Conservation (phyloP, 2,797 vertebrate species). For the Merluccius polli region DNA sequence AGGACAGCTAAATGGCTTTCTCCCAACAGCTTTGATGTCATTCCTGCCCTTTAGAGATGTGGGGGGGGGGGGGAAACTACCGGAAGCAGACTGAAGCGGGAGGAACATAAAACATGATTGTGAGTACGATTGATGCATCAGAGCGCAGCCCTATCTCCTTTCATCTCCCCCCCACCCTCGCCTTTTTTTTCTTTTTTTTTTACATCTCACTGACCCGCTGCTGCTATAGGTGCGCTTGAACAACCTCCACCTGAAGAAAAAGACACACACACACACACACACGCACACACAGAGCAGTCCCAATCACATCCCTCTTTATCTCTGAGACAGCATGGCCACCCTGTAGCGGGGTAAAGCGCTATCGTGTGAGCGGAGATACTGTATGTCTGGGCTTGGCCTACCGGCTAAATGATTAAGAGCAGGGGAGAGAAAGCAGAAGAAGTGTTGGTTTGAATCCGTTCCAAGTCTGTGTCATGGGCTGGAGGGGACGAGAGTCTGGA, state of each 20-base stretch:
- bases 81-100: not conserved
- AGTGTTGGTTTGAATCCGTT: not conserved
- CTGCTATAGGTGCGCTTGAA: slow-evolving; percentile 14
- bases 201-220: slow-evolving; percentile 25
- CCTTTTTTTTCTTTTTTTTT: not conserved
- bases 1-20: slow-evolving; percentile 46
- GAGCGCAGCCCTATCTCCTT: slow-evolving; percentile 21
- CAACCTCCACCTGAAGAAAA: slow-evolving; percentile 5
- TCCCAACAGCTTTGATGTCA: slow-evolving; percentile 51
- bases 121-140: slow-evolving; percentile 36
- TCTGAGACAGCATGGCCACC: slow-evolving; percentile 2
- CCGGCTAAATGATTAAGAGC: not conserved
- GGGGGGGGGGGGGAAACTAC: slow-evolving; percentile 29
- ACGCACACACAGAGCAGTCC: not conserved
- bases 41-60: slow-evolving; percentile 51
- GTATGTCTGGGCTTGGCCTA: not conserved
- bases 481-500: not conserved
- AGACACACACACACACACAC: not conserved
- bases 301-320: not conserved
- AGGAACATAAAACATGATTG: slow-evolving; percentile 22
- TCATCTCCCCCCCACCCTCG: slow-evolving; percentile 13
- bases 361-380: not conserved
- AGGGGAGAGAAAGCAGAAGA: not conserved
- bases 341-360: not conserved
- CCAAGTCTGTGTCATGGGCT: not conserved